Base-by-base conservation (phyloP, 2,113 vertebrate genomes). In the Hippocampus comes region DNA sequence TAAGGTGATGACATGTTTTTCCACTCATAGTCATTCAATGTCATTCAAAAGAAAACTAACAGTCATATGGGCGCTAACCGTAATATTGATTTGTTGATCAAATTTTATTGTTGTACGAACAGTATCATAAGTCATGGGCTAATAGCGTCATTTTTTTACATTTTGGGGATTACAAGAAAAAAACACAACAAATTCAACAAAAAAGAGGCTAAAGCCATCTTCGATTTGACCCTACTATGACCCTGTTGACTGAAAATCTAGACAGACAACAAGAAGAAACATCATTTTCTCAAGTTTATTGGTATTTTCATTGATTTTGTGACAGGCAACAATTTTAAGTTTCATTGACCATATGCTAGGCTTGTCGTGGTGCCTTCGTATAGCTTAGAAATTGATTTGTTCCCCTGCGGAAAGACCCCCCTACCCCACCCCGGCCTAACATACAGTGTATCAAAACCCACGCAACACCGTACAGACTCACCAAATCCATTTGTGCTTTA, bases 401-500 rank as follows among this genome's bases (percentile, higher is more conserved):
- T 55, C 12, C 12, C 12, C 12, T 55, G 12, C 2, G 14, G 43
- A 46, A 46, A 46, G 4, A 14, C 43, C 14, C 2, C n/a, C 0
- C 34, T 38, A 5, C 34, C 34, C 34, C 34, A 6, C 34, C 34
- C 34, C 34, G 34, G 34, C 34, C 34, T 0, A 38, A 38, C 34
- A 38, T 59, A 5, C 56, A 2, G 41, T 63, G 6, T 76, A 30
- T 34, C 34, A 41, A 11, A n/a, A 41, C 18, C 4, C 17, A 4
- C 34, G 4, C 9, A 43, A 23, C 38, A 43, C 21, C 6, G 4
- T 14, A n/a, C 9, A 63, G 3, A 11, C 8, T 21, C 34, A 1
- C 61, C 2, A 41, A 67, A 76, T 51, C 23, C 9, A 59, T 57
- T 81, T 67, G 17, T 78, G 57, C 53, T 70, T 70, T 25, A 48